Conservation (phyloP, 2,888 invertebrate species). For the Drosophila nigricruria region DNA sequence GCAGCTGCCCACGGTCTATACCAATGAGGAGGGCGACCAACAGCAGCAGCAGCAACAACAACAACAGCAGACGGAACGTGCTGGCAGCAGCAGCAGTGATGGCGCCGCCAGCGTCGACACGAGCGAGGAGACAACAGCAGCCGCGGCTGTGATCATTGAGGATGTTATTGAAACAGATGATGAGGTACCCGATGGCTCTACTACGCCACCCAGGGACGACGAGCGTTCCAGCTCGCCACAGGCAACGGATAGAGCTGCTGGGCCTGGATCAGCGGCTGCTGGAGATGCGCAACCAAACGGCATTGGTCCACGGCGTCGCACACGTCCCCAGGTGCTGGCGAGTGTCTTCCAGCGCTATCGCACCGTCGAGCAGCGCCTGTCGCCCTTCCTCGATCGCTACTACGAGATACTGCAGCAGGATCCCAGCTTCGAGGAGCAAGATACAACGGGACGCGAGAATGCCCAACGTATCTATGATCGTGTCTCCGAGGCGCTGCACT, state of each 20-base stretch:
- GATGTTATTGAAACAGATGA: conserved; percentile 76
- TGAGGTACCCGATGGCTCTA: conserved; percentile 53
- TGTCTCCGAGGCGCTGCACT: conserved; percentile 93
- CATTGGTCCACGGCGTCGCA: conserved; percentile 77
- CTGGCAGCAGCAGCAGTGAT: conserved; percentile 19
- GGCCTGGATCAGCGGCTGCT: conserved; percentile 4
- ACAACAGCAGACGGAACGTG: conserved; percentile 13
- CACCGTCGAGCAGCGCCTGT: conserved; percentile 86
- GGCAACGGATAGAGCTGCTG: conserved; percentile 7
- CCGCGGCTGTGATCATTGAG: conserved; percentile 74
- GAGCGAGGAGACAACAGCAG: conserved; percentile 59
- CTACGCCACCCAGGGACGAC: conserved; percentile 23
- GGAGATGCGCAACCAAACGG: conserved; percentile 17
- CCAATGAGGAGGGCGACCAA: conserved; percentile 71
- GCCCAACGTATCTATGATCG: conserved; percentile 90
- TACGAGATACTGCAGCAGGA: conserved; percentile 88
- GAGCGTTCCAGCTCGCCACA: conserved; percentile 41
- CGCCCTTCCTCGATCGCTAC: conserved; percentile 89
- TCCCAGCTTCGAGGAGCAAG: conserved; percentile 86
- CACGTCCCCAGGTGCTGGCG: conserved; percentile 83
- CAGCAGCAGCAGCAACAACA: conserved; percentile 31
- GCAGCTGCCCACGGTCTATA: conserved; percentile 83
- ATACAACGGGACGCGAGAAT: conserved; percentile 86
- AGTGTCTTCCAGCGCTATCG: conserved; percentile 84
- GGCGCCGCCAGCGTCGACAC: conserved; percentile 36